Percentiles rank a stretch among this genome's conserved stretches.
Conservation (phyloP, 2,888 invertebrate species). For the Netelia virgata region DNA sequence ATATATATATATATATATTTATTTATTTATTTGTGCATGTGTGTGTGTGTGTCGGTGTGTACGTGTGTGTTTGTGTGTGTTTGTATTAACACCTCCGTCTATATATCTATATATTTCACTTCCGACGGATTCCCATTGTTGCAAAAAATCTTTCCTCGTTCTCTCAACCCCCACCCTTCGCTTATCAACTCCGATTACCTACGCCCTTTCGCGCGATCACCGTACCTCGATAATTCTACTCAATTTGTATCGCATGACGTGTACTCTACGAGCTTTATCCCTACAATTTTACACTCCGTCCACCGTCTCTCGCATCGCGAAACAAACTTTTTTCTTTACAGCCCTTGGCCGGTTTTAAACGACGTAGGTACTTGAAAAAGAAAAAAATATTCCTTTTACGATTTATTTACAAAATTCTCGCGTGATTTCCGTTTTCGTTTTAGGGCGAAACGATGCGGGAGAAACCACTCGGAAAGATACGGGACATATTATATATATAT, state of each 20-base stretch:
- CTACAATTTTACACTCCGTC: background rate
- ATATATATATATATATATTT: too few relatives aligned
- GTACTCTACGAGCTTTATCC: background rate
- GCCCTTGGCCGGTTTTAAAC: slow-evolving; percentile 32
- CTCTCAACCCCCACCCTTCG: background rate
- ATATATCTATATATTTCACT: background rate
- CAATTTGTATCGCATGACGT: background rate
- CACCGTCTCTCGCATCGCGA: slow-evolving; percentile 11
- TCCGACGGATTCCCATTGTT: background rate
- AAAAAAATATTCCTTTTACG: slow-evolving; percentile 9
- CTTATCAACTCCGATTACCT: background rate
- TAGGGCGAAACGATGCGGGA: background rate
- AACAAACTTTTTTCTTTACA: slow-evolving; percentile 42
- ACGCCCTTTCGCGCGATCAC: background rate
- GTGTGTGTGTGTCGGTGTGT: too few relatives aligned
- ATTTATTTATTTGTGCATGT: too few relatives aligned
- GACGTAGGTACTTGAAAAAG: slow-evolving; percentile 46
- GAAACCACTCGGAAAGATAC: background rate
- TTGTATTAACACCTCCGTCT: too few relatives aligned
- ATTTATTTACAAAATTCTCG: slow-evolving; percentile 3
- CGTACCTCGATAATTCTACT: background rate
- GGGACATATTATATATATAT: background rate
- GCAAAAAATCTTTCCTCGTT: slow-evolving; percentile 41
- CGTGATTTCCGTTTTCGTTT: background rate
- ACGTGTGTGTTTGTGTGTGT: background rate